These are phyloP conservation scores for Tiphia femorata DNA, from an alignment of 2,888 invertebrate species.

Conservation along the genomic window DNA sequence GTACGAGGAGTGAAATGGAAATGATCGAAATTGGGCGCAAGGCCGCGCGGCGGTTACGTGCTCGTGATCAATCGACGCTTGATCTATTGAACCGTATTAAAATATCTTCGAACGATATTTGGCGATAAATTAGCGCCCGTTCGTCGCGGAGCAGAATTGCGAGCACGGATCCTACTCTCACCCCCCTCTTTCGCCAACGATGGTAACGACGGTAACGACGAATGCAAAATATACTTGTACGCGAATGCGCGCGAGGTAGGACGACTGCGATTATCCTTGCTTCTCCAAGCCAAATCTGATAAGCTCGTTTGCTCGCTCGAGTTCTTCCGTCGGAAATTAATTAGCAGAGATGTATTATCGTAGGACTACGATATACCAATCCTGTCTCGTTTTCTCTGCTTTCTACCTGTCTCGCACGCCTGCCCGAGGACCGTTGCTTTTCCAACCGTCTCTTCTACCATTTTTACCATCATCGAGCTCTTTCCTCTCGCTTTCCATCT, in stretches of 20 bases:
- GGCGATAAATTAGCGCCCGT: no score
- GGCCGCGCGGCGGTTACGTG: no score
- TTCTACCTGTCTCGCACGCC: not conserved
- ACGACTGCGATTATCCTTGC: not conserved
- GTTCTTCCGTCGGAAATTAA: not conserved
- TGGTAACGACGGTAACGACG: no score
- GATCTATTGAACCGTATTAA: constrained; percentile 8
- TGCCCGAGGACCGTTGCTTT: not conserved
- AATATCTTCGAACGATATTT: constrained; percentile 4
- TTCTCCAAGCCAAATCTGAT: not conserved
- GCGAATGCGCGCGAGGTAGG: not conserved
- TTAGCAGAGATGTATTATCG: constrained; percentile 1
- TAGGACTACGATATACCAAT: not conserved
- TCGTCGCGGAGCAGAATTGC: no score
- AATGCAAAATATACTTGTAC: no score
- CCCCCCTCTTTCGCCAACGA: no score
- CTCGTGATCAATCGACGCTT: not conserved
- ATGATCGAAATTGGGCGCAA: no score
- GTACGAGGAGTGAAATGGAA: no score
- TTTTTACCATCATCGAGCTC: no score
- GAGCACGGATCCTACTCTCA: no score
- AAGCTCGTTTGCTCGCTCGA: not conserved
- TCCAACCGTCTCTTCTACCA: no score
- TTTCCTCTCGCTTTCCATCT: no score
- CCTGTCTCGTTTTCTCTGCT: not conserved